Percentiles rank a stretch among this genome's conserved stretches.
phyloP scores from a whole-genome alignment of 2,888 invertebrate genomes.

The Drosophila yooni region DNA sequence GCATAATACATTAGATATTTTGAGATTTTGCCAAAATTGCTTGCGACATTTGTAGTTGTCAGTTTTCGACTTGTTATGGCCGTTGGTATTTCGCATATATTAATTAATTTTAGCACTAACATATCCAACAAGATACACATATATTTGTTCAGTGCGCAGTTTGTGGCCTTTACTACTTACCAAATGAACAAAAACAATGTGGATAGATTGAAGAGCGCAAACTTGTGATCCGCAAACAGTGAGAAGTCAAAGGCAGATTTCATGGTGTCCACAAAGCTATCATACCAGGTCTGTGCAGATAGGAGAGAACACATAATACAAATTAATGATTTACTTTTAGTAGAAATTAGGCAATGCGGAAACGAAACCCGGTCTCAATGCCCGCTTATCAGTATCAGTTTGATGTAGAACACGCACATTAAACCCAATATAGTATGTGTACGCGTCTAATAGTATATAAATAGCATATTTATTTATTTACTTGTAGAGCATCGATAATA shows the following conservation, averaged over 20 bases:
- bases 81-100: slow-evolving; percentile 13
- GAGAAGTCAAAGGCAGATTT: slow-evolving; percentile 92
- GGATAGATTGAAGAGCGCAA: slow-evolving; percentile 92
- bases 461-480: slow-evolving; percentile 13
- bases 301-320: slow-evolving; percentile 5
- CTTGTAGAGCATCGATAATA: slow-evolving; percentile 40
- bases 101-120: slow-evolving; percentile 20
- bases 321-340: slow-evolving; percentile 10
- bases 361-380: slow-evolving; percentile 36
- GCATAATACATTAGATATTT: slow-evolving; percentile 31
- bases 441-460: background rate
- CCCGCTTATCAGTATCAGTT: slow-evolving; percentile 63
- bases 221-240: slow-evolving; percentile 91
- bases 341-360: slow-evolving; percentile 45
- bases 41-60: slow-evolving; percentile 42
- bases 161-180: slow-evolving; percentile 88
- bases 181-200: slow-evolving; percentile 96
- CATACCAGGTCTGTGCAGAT: slow-evolving; percentile 89
- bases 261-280: slow-evolving; percentile 88
- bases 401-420: slow-evolving; percentile 8
- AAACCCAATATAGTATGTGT: slow-evolving; percentile 2
- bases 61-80: slow-evolving; percentile 31
- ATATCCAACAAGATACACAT: slow-evolving; percentile 14
- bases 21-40: slow-evolving; percentile 53
- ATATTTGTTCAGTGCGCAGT: slow-evolving; percentile 36